phyloP scores from a whole-genome alignment of 2,113 vertebrate genomes.

The Montifringilla adamsi region DNA sequence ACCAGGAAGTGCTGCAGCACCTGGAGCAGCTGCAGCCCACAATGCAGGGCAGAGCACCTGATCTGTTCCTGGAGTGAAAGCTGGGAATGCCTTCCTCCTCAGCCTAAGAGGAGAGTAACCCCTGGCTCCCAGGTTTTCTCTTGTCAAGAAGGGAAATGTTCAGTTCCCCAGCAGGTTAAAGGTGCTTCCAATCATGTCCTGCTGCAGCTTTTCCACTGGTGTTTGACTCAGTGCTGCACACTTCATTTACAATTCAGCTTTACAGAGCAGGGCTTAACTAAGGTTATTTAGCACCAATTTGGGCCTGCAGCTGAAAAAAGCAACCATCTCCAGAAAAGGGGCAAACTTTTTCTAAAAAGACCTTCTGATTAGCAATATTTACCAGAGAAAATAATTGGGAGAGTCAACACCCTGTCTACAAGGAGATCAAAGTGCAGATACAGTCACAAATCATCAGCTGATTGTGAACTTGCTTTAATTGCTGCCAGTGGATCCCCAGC shows the following conservation, averaged over 20 bases:
- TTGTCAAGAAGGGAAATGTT: not conserved
- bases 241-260: not conserved
- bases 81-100: not conserved
- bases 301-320: not conserved
- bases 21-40: not conserved
- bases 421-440: not conserved
- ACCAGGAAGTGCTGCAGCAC: not conserved
- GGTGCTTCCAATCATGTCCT: not conserved
- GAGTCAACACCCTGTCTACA: not conserved
- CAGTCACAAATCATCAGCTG: not conserved
- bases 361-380: not conserved
- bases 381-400: not conserved
- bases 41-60: not conserved
- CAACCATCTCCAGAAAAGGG: not conserved
- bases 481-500: not conserved
- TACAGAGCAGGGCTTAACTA: slow-evolving; percentile 15
- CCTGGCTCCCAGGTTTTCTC: not conserved
- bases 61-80: not conserved
- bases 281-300: slow-evolving; percentile 4
- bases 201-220: not conserved
- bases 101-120: not conserved
- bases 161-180: not conserved
- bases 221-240: not conserved
- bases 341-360: not conserved
- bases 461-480: not conserved